Conservation (phyloP, 2,113 vertebrate genomes). For the Anthoscopus minutus region DNA sequence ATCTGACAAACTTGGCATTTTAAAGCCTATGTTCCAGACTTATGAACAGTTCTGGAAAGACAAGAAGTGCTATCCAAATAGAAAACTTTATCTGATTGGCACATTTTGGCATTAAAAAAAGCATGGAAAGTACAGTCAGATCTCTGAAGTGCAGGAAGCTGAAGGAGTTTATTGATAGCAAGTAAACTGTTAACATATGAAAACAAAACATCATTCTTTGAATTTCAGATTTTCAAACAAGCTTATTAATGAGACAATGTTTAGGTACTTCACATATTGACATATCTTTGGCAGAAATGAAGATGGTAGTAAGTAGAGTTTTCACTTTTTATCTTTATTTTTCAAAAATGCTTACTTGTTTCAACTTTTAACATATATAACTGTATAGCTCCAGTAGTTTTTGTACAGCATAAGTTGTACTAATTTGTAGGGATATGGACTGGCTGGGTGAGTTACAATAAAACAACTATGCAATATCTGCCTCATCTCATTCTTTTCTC, state of each 20-base stretch:
- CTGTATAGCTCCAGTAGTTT: neutral
- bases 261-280: neutral
- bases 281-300: neutral
- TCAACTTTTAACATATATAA: neutral
- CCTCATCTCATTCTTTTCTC: neutral
- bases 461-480: neutral
- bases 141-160: neutral
- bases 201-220: neutral
- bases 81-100: slow-evolving; percentile 48
- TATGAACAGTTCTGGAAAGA: slow-evolving; percentile 6
- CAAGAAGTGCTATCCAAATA: slow-evolving; percentile 6
- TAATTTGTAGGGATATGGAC: neutral
- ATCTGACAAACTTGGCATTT: neutral
- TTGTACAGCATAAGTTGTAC: neutral
- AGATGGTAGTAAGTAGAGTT: neutral
- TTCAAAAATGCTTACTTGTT: neutral
- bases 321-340: neutral
- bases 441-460: neutral
- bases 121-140: neutral
- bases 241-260: neutral
- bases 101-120: neutral
- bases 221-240: neutral
- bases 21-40: neutral
- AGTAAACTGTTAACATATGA: neutral
- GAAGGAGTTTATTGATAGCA: neutral